Percentiles rank a stretch among this genome's conserved stretches.
phyloP scores from a whole-genome alignment of 2,797 vertebrate genomes.

The Tenualosa thibaudeaui region DNA sequence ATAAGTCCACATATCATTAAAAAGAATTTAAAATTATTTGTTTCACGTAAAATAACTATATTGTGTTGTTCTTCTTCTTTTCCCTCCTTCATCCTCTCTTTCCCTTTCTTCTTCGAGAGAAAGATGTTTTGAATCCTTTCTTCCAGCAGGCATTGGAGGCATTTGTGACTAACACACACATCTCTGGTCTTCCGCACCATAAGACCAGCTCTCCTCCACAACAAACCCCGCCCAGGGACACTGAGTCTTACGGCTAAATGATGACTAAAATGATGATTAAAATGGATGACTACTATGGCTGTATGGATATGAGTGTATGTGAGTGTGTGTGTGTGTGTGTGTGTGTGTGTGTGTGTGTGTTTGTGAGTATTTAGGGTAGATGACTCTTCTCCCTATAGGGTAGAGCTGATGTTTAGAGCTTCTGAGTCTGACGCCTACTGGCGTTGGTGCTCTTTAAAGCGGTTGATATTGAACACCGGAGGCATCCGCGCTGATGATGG shows the following conservation, averaged over 20 bases:
- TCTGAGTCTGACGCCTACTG: background rate
- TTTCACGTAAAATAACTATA: too few species aligned
- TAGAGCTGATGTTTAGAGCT: background rate
- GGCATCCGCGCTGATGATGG: background rate
- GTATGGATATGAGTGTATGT: background rate
- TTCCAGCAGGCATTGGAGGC: background rate
- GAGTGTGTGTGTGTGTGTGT: background rate
- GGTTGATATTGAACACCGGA: background rate
- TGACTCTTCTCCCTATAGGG: background rate
- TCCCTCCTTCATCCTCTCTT: background rate
- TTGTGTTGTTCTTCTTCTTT: background rate
- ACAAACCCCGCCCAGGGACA: background rate
- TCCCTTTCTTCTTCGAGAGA: background rate
- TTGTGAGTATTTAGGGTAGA: slow-evolving; percentile 12
- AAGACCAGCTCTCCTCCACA: background rate
- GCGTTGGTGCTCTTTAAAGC: background rate
- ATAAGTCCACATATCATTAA: too few species aligned
- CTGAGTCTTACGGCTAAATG: background rate
- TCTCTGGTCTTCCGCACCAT: slow-evolving; percentile 13
- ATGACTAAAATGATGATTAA: too few species aligned
- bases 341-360: background rate
- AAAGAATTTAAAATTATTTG: too few species aligned
- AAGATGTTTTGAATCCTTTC: background rate
- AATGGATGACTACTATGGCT: background rate
- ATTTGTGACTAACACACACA: slow-evolving; percentile 6